Conservation (phyloP, 2,888 invertebrate species). For the Argyresthia goedartella region DNA sequence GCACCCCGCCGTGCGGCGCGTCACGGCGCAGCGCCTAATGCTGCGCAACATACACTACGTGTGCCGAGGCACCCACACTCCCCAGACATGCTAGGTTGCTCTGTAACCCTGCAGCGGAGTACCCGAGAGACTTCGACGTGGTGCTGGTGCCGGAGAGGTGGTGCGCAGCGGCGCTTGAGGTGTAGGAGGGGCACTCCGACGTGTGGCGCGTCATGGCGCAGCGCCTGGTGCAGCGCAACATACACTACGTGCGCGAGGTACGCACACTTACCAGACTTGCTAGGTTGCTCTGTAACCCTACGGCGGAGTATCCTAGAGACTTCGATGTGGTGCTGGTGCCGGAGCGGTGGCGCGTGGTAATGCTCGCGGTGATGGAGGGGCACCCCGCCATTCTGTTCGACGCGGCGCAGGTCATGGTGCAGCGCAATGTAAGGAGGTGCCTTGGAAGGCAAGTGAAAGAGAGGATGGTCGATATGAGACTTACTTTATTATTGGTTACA, state of each 20-base stretch:
- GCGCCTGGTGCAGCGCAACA: conserved; percentile 79
- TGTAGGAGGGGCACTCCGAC: conserved; percentile 80
- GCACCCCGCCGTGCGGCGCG: conserved; percentile 82
- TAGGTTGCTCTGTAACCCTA: conserved; percentile 67
- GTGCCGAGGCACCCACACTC: conserved; percentile 42
- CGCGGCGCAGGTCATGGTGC: conserved; percentile 83
- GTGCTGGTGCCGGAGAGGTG: conserved; percentile 76
- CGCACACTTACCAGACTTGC: too few relatives aligned
- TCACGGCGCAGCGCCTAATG: conserved; percentile 84
- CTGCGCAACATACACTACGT: conserved; percentile 80
- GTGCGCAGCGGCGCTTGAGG: conserved; percentile 68
- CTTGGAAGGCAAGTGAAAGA: too few relatives aligned
- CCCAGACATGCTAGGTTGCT: background rate
- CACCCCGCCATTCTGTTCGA: conserved; percentile 85
- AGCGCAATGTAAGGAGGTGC: conserved; percentile 79
- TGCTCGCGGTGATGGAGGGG: conserved; percentile 74
- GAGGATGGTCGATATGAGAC: too few relatives aligned
- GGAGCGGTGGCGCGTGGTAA: conserved; percentile 65
- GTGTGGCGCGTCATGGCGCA: conserved; percentile 84
- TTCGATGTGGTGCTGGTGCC: conserved; percentile 89
- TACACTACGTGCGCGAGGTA: conserved; percentile 74
- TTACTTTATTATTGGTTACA: too few relatives aligned
- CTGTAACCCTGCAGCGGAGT: conserved; percentile 82
- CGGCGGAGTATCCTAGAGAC: conserved; percentile 91
- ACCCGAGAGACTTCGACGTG: conserved; percentile 96